phyloP scores from a whole-genome alignment of 2,797 vertebrate genomes.

The Sorex maritimensis region DNA sequence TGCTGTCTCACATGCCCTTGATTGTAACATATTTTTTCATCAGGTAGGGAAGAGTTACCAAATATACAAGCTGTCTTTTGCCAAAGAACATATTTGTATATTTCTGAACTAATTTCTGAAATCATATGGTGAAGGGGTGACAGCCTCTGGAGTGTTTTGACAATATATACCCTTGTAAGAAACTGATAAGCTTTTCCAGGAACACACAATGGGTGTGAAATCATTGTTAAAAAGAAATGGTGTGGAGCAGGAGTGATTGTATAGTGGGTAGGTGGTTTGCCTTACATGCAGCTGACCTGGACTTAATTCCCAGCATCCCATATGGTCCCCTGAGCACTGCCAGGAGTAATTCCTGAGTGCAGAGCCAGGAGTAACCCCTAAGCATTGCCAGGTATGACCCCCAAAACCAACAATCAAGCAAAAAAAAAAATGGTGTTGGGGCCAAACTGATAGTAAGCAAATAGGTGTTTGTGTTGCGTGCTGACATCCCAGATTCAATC shows the following conservation, averaged over 20 bases:
- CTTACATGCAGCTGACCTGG: no score
- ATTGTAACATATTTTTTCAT: neutral
- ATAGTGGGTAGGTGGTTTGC: no score
- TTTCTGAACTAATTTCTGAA: neutral
- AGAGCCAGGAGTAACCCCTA: no score
- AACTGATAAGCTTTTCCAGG: neutral
- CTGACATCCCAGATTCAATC: no score
- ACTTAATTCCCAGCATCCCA: no score
- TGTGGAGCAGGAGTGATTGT: no score
- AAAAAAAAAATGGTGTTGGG: neutral
- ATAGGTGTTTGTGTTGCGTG: no score
- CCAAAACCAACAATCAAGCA: neutral
- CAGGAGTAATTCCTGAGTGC: no score
- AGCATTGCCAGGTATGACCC: no score
- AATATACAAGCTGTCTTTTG: neutral
- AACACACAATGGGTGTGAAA: neutral
- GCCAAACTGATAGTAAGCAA: no score
- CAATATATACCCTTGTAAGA: neutral
- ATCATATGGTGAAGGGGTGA: fast-evolving
- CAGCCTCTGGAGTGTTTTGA: neutral
- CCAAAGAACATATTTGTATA: neutral
- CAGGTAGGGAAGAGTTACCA: neutral
- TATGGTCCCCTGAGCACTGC: no score
- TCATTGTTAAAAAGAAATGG: neutral
- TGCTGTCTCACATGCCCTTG: no score